Percentiles rank a stretch among this genome's conserved stretches.
Conservation (phyloP, 2,888 invertebrate genomes). For the Drosophila lutescens region DNA sequence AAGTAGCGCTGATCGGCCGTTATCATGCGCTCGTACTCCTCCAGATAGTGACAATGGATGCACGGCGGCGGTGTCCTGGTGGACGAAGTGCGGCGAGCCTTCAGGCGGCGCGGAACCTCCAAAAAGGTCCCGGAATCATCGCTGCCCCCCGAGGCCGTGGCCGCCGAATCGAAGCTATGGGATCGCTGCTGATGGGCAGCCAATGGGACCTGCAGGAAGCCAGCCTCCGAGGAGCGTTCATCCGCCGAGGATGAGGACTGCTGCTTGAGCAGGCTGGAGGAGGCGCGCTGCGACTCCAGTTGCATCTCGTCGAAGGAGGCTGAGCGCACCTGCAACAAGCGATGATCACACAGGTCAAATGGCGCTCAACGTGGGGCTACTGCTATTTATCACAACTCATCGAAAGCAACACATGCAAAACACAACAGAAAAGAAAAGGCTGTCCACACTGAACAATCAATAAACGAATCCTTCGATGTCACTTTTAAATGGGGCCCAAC, state of each 20-base stretch:
- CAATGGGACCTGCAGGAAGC: constrained; percentile 88
- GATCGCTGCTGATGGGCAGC: constrained; percentile 88
- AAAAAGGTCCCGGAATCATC: constrained; percentile 87
- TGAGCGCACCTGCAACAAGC: constrained; percentile 88
- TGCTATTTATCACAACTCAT: neutral
- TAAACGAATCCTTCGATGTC: no score
- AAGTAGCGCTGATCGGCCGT: constrained; percentile 83
- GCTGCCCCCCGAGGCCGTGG: constrained; percentile 87
- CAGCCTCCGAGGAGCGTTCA: constrained; percentile 82
- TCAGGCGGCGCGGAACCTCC: constrained; percentile 88
- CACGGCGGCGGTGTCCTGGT: constrained; percentile 89
- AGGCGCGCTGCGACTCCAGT: constrained; percentile 88
- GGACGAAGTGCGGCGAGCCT: constrained; percentile 87
- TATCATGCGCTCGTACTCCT: constrained; percentile 88
- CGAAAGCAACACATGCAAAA: constrained; percentile 8
- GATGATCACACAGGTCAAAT: constrained; percentile 19
- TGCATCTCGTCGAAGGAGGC: constrained; percentile 96
- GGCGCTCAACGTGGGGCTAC: neutral
- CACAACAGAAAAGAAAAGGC: neutral
- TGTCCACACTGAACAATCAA: neutral
- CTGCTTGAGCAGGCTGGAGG: constrained; percentile 79
- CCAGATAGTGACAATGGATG: constrained; percentile 91
- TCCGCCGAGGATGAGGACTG: constrained; percentile 81
- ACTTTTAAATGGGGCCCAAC: neutral
- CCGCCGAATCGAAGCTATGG: constrained; percentile 92